These are phyloP conservation scores for Autographa gamma DNA, from an alignment of 2,888 invertebrate genomes.

Conservation along the genomic window DNA sequence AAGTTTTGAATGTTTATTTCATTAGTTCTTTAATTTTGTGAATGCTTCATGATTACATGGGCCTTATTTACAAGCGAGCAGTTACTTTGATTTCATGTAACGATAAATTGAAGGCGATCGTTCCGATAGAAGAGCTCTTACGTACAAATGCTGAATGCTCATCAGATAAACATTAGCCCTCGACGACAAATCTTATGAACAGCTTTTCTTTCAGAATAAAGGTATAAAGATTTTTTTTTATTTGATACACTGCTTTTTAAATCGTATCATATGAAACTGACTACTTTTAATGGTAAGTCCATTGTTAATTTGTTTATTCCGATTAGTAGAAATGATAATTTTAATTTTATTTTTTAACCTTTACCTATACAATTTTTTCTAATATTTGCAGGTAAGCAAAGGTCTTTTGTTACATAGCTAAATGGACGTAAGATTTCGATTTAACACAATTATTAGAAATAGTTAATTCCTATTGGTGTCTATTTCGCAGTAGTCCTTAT, in stretches of 20 bases:
- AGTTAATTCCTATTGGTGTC: too few species aligned
- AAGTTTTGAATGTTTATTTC: background rate
- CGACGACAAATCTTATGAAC: background rate
- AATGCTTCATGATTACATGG: background rate
- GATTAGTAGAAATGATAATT: too few species aligned
- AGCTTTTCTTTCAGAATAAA: background rate
- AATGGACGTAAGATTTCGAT: too few species aligned
- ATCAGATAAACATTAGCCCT: background rate
- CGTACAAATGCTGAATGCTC: conserved; percentile 3
- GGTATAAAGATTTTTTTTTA: background rate
- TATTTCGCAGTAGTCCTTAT: too few species aligned
- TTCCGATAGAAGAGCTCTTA: conserved; percentile 4
- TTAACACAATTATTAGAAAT: too few species aligned
- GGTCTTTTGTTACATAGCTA: too few species aligned
- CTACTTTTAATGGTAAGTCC: background rate
- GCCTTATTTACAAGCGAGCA: background rate
- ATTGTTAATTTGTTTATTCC: background rate
- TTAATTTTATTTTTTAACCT: too few species aligned
- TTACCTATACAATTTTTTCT: too few species aligned
- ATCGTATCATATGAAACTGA: background rate
- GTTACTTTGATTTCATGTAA: background rate
- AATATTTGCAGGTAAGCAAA: too few species aligned
- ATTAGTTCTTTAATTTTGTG: background rate
- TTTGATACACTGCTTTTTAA: background rate
- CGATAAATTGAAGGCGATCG: background rate